Percentiles rank a stretch among this genome's conserved stretches.
Evolutionary conservation across 1,140 invertebrate genomes (phyloP).

Genomic region (Brachionus plicatilis): DNA sequence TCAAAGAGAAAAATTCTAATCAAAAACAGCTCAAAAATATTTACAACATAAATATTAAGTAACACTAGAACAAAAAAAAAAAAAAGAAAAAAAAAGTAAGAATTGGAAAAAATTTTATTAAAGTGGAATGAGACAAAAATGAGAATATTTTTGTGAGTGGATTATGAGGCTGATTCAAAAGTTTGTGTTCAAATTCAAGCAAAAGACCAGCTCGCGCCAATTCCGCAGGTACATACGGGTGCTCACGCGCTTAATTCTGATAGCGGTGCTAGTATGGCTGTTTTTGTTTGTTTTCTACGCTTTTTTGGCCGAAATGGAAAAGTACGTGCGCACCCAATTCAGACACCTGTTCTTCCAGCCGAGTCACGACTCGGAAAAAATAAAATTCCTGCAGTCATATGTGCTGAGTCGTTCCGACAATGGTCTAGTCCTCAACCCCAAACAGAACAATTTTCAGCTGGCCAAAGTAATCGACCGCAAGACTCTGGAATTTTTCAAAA

Average conservation of each 20-base stretch:
- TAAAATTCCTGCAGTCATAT: neutral
- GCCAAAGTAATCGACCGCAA: neutral
- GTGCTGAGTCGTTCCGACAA: neutral
- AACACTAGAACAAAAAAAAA: neutral
- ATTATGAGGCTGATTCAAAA: neutral
- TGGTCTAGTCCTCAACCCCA: neutral
- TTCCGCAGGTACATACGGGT: conserved; percentile 3
- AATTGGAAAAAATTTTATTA: neutral
- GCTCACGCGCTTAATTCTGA: neutral
- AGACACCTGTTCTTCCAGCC: neutral
- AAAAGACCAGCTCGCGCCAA: neutral
- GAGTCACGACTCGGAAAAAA: neutral
- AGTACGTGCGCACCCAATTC: neutral
- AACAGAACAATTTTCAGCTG: neutral
- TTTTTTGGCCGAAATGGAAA: neutral
- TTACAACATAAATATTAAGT: conserved; percentile 21
- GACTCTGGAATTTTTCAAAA: conserved; percentile 12
- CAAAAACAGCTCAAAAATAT: neutral
- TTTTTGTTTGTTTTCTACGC: conserved; percentile 1
- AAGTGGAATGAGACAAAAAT: conserved; percentile 3
- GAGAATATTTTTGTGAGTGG: neutral
- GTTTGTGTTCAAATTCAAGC: neutral
- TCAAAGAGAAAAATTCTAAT: neutral
- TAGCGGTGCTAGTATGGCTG: conserved; percentile 3
- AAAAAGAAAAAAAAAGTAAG: too few species aligned